Evolutionary conservation across 2,888 invertebrate genomes (phyloP).

Genomic region (Rapana venosa): DNA sequence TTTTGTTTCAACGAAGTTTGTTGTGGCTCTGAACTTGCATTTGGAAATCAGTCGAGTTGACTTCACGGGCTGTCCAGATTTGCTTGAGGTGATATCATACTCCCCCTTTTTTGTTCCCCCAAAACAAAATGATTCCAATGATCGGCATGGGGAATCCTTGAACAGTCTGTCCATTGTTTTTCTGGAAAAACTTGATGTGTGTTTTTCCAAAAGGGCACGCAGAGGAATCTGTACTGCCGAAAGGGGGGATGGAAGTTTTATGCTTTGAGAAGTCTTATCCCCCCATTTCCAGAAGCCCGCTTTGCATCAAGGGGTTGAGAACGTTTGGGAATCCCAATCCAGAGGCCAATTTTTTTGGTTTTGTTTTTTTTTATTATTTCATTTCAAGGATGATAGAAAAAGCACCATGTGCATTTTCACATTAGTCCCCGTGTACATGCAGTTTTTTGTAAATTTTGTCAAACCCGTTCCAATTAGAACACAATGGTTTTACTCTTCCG

Average conservation of each 20-base stretch:
- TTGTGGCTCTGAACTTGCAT: constrained; percentile 34
- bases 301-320: constrained; percentile 53
- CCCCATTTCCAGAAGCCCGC: constrained; percentile 50
- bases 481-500: no score
- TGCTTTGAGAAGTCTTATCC: constrained; percentile 29
- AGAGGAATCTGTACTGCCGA: constrained; percentile 47
- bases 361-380: no score
- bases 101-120: constrained; percentile 25
- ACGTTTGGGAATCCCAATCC: constrained; percentile 46
- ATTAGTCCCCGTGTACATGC: no score
- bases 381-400: no score
- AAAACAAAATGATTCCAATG: constrained; percentile 41
- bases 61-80: constrained; percentile 31
- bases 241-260: constrained; percentile 52
- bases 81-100: constrained; percentile 42
- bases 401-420: no score
- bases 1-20: constrained; percentile 48
- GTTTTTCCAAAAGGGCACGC: constrained; percentile 48
- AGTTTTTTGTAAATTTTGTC: no score
- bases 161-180: constrained; percentile 46
- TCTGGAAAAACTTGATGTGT: constrained; percentile 40
- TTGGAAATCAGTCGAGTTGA: constrained; percentile 20
- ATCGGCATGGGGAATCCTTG: constrained; percentile 34
- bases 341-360: constrained; percentile 51
- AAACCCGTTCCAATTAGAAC: no score